Percentiles rank a stretch among this genome's conserved stretches.
phyloP scores from a whole-genome alignment of 2,888 invertebrate genomes.

The Melinaea marsaeus region DNA sequence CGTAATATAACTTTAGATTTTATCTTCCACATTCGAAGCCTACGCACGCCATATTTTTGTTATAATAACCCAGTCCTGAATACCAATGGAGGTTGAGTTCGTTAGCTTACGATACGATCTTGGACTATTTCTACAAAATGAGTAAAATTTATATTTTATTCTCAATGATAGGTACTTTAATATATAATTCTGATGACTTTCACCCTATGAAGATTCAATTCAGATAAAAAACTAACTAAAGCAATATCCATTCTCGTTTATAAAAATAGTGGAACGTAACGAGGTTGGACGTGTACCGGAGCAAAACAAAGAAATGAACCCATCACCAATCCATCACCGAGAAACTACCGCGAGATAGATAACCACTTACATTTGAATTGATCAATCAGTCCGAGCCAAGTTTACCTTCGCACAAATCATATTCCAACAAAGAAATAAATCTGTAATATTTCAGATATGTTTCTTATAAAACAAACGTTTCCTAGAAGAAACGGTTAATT shows the following conservation, averaged over 20 bases:
- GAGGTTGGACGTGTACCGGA: slow-evolving; percentile 63
- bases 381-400: slow-evolving; percentile 61
- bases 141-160: too few relatives aligned
- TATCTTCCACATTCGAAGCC: slow-evolving; percentile 64
- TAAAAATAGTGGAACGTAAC: slow-evolving; percentile 67
- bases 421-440: slow-evolving; percentile 30
- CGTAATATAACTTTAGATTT: slow-evolving; percentile 54
- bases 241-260: slow-evolving; percentile 32
- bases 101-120: slow-evolving; percentile 49
- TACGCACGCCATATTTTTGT: slow-evolving; percentile 55
- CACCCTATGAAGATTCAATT: not conserved
- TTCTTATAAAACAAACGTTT: not conserved
- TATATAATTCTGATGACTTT: not conserved
- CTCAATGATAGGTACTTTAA: too few relatives aligned
- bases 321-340: slow-evolving; percentile 72
- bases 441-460: not conserved
- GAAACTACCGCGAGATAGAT: slow-evolving; percentile 63
- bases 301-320: slow-evolving; percentile 70
- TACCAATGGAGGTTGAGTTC: slow-evolving; percentile 30
- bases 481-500: not conserved
- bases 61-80: slow-evolving; percentile 45
- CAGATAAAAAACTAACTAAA: not conserved
- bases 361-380: slow-evolving; percentile 55
- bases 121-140: not conserved
- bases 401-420: slow-evolving; percentile 24